phyloP scores from a whole-genome alignment of 2,888 invertebrate species.

The Protula sp. region DNA sequence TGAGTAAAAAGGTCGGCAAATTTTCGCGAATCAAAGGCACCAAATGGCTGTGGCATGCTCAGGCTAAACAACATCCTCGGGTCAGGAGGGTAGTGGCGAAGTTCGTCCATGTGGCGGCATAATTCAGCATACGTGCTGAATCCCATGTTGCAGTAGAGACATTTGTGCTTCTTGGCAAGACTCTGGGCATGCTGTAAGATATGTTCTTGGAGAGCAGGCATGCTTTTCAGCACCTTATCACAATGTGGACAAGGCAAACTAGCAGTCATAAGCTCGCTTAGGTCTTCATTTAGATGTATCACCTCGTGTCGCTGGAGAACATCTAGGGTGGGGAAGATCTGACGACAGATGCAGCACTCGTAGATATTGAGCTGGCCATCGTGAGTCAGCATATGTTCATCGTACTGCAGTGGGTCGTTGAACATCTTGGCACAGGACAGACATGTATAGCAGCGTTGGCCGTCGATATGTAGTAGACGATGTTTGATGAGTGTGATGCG shows the following conservation, averaged over 20 bases:
- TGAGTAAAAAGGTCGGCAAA: background rate
- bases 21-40: background rate
- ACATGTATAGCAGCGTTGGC: slow-evolving; percentile 17
- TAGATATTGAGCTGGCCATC: slow-evolving; percentile 15
- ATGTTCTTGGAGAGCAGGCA: slow-evolving; percentile 5
- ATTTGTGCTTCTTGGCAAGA: slow-evolving; percentile 3
- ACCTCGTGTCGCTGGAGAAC: slow-evolving; percentile 16
- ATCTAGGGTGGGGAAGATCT: slow-evolving; percentile 12
- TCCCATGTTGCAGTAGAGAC: slow-evolving; percentile 6
- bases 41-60: background rate
- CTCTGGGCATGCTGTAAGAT: background rate
- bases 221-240: background rate
- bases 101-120: slow-evolving; percentile 5
- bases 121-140: slow-evolving; percentile 7
- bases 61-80: background rate
- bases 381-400: slow-evolving; percentile 18
- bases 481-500: slow-evolving; percentile 17
- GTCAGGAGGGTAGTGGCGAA: slow-evolving; percentile 2
- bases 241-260: slow-evolving; percentile 2
- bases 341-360: slow-evolving; percentile 22
- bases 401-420: slow-evolving; percentile 17
- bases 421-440: slow-evolving; percentile 19
- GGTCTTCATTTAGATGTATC: slow-evolving; percentile 8
- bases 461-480: slow-evolving; percentile 11
- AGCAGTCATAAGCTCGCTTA: background rate